phyloP scores from a whole-genome alignment of 2,797 vertebrate genomes.

The Brachymystax lenok region DNA sequence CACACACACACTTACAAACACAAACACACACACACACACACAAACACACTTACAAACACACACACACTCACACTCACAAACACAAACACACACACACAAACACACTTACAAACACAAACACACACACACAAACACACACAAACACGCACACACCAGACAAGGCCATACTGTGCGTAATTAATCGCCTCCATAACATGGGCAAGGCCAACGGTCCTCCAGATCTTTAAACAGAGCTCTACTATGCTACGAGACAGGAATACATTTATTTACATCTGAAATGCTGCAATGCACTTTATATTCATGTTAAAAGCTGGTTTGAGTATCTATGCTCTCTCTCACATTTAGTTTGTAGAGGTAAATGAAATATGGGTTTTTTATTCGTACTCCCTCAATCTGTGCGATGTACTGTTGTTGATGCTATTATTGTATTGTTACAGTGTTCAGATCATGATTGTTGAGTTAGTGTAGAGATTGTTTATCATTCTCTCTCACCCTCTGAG shows the following conservation, averaged over 20 bases:
- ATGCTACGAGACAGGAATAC: not conserved
- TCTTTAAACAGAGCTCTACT: not conserved
- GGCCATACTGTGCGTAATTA: not conserved
- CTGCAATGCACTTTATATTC: not conserved
- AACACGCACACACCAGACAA: not conserved
- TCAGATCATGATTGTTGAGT: not conserved
- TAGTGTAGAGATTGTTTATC: not conserved
- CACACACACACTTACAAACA: not conserved
- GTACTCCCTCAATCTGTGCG: conserved; percentile 3
- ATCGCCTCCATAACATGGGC: not conserved
- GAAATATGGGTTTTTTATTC: not conserved
- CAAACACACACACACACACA: not conserved
- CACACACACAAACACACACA: not conserved
- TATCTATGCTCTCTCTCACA: not conserved
- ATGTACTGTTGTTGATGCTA: not conserved
- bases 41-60: conserved; percentile 19
- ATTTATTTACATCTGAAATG: not conserved
- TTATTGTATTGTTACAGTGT: not conserved
- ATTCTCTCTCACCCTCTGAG: conserved; percentile 74
- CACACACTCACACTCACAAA: conserved; percentile 21
- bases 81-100: not conserved
- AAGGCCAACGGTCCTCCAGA: not conserved
- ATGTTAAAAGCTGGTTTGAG: not conserved
- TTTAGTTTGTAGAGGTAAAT: not conserved
- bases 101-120: conserved; percentile 5